A percentile compares a stretch with the other conserved stretches of the same genome.
phyloP scores from a whole-genome alignment of 2,888 invertebrate species.

The Rhagophthalmus giganteus region DNA sequence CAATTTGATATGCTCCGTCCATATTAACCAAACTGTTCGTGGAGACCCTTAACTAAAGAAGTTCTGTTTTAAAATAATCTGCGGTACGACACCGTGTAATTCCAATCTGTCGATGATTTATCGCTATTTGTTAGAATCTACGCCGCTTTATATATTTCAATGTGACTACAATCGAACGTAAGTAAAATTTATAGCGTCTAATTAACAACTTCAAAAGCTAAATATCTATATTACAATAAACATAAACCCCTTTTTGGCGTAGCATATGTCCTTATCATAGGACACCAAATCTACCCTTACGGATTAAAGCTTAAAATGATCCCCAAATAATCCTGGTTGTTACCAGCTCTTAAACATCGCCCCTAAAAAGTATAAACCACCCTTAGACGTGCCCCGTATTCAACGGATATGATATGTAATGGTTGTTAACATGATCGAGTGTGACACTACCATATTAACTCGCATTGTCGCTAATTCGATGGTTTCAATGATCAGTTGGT shows the following conservation, averaged over 20 bases:
- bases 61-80: too few species aligned
- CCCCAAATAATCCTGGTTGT: conserved; percentile 27
- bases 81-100: too few species aligned
- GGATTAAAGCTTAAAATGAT: conserved; percentile 16
- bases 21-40: too few species aligned
- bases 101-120: too few species aligned
- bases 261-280: conserved; percentile 21
- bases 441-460: conserved; percentile 53
- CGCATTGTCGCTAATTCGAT: conserved; percentile 52
- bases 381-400: conserved; percentile 25
- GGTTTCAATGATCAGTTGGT: conserved; percentile 31
- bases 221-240: conserved; percentile 2
- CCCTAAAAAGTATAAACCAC: conserved; percentile 23
- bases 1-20: conserved; percentile 15
- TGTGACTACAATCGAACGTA: too few species aligned
- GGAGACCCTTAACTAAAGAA: too few species aligned
- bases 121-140: too few species aligned
- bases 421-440: conserved; percentile 50
- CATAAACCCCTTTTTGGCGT: conserved; percentile 7
- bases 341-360: conserved; percentile 20
- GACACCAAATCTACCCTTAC: conserved; percentile 10
- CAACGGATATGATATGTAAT: conserved; percentile 29
- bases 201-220: conserved; percentile 5
- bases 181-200: conserved; percentile 2
- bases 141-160: too few species aligned